Percentiles rank a stretch among this genome's conserved stretches.
Evolutionary conservation across 1,140 invertebrate genomes (phyloP).

Genomic region (Trachymyrmex cornetzi): DNA sequence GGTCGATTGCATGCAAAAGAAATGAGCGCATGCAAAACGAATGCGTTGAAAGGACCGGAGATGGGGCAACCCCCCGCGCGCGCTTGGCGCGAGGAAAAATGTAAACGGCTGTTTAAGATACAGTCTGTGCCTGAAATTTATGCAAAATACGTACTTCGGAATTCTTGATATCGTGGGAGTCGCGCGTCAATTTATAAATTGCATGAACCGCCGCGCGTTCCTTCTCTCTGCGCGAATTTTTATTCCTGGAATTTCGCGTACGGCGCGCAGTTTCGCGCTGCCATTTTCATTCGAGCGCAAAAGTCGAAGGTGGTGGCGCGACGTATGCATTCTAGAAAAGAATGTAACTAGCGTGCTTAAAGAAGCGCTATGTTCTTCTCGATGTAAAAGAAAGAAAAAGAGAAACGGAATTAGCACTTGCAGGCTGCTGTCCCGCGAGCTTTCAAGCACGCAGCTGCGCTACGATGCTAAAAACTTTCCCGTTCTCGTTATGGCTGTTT

Average conservation of each 20-base stretch:
- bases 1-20: slow-evolving; percentile 61
- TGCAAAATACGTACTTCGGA: slow-evolving; percentile 56
- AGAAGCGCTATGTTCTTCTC: slow-evolving; percentile 31
- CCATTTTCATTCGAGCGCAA: slow-evolving; percentile 10
- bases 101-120: slow-evolving; percentile 62
- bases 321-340: background rate
- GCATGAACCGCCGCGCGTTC: slow-evolving; percentile 30
- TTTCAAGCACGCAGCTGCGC: slow-evolving; percentile 48
- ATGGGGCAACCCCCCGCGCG: slow-evolving; percentile 21
- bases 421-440: slow-evolving; percentile 24
- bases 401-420: slow-evolving; percentile 54
- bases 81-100: slow-evolving; percentile 34
- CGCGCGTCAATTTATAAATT: slow-evolving; percentile 62
- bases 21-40: slow-evolving; percentile 62
- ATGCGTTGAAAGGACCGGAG: slow-evolving; percentile 61
- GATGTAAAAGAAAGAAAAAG: slow-evolving; percentile 26
- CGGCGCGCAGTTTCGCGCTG: slow-evolving; percentile 5
- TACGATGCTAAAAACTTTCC: slow-evolving; percentile 58
- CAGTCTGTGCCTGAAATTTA: slow-evolving; percentile 59
- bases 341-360: slow-evolving; percentile 35
- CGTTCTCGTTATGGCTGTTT: slow-evolving; percentile 57
- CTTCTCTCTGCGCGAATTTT: background rate
- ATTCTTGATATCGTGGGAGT: slow-evolving; percentile 44
- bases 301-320: background rate
- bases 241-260: slow-evolving; percentile 34